Base-by-base conservation (phyloP, 2,888 invertebrate genomes). In the Dastarcus helophoroides region DNA sequence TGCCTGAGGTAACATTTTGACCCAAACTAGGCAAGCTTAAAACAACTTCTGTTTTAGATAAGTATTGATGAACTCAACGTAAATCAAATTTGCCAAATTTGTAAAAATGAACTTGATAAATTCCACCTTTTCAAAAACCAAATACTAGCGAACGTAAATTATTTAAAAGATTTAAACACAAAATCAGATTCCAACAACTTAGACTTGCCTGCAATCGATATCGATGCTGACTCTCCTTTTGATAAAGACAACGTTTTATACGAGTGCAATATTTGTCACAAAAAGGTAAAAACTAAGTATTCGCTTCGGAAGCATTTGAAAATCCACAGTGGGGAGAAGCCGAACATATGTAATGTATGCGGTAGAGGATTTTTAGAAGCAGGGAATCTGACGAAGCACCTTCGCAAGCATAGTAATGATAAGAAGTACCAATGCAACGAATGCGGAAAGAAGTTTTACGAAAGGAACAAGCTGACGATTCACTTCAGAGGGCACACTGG, bases 401-500 rank as follows among this genome's bases (percentile, higher is more conserved):
- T 44, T 11, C 39, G 47, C 3, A 44, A 45, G 14, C 51, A 51
- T 28, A 42, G 27, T 4, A 39, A 47, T 23, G 47, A 50, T 15
- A 50, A 48, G 28, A 44, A 44, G 31, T 47, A 50, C 26, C 44
- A 51, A 33, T 51, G 51, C 32, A 45, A 47, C 14, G 43, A 48
- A 26, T 51, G 50, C 31, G 48, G 48, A 13, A 33, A 47, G 11
- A 29, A 46, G 14, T 53, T 53, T 42, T 51, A 53, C 36, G 48
- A 49, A 26, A 38, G 50, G 25, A 47, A 49, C 26, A 50, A 50
- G 38, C 33, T 53, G 19, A 42, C 37, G 21, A 44, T 51, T 13
- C 53, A 53, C 33, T 33, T 41, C 6, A 39, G 51, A 22, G 48
- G 47, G 32, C 53, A 53, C 30, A 53, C 51, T n/a, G 51, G 53